These are phyloP conservation scores for Oncorhynchus masou DNA, from an alignment of 2,113 vertebrate genomes.

Conservation along the genomic window DNA sequence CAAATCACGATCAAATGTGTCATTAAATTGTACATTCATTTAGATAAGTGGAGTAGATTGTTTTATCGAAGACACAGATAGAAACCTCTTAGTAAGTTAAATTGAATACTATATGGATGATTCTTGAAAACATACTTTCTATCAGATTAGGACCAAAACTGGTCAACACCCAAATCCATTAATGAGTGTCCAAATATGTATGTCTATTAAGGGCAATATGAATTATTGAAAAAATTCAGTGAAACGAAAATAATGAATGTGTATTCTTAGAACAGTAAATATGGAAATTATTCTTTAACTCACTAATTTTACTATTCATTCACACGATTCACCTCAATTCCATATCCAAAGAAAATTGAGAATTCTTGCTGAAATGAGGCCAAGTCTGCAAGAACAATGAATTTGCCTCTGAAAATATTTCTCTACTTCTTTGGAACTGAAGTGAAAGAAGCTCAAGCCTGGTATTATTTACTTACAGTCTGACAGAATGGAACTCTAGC, in stretches of 20 bases:
- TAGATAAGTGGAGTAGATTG: neutral
- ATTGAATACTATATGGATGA: no score
- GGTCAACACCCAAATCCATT: no score
- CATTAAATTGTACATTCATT: neutral
- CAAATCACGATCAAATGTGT: constrained; percentile 7
- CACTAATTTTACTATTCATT: neutral
- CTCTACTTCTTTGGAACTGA: no score
- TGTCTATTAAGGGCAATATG: no score
- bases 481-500: neutral
- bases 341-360: neutral
- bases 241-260: neutral
- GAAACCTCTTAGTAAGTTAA: neutral
- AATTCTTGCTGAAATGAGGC: neutral
- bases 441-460: neutral
- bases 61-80: neutral
- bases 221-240: neutral
- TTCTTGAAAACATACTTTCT: no score
- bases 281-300: no score
- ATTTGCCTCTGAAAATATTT: neutral
- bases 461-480: neutral
- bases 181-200: no score
- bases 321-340: neutral
- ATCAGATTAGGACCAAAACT: no score
- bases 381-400: neutral
- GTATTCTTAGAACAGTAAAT: neutral